Base-by-base conservation (phyloP, 2,113 vertebrate genomes). In the Sinocyclocheilus anshuiensis region DNA sequence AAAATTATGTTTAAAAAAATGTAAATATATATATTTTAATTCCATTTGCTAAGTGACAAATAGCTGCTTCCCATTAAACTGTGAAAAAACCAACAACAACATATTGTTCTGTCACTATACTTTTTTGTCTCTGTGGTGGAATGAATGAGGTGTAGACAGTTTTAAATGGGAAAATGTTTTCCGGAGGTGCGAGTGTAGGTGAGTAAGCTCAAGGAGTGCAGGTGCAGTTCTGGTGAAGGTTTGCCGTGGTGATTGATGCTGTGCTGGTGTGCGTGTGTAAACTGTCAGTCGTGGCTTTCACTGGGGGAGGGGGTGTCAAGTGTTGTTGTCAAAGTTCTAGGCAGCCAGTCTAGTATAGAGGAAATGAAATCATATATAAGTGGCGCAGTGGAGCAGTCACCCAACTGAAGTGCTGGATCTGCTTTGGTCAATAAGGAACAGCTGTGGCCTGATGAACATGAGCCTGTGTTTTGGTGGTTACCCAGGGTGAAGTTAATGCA, bases 401-500 rank as follows among this genome's bases (percentile, higher is more conserved):
- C n/a, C 13, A 4, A 45, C 5, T 81, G 57, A 63, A 36, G 78
- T 63, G 65, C 26, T 42, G 81, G 81, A 74, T 83, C 48, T 83
- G 10, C 20, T 83, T 29, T 83, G 81, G 67, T 57, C 81, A 55
- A 74, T 83, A 50, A 50, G 48, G 1, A 83, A 20, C 81, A 83
- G 81, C 81, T 83, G 81, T 59, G 48, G 81, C 50, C 50, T 74
- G 50, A 84, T 74, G 69, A 74, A 57, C 48, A 57, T 74, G 81
- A 24, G 67, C 29, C 69, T n/a, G 69, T 84, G 81, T 84, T 84
- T 74, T 74, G 81, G 48, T 84, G 81, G 81, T 84, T 84, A 53
- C 80, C 80, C 26, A 6, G 80, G 63, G 63, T 53, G 80, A 82
- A 36, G 15, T 55, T 69, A 71, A 82, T 71, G 80, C 45, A 20